These are phyloP conservation scores for Cotesia glomerata DNA, from an alignment of 1,140 invertebrate species.

Conservation along the genomic window DNA sequence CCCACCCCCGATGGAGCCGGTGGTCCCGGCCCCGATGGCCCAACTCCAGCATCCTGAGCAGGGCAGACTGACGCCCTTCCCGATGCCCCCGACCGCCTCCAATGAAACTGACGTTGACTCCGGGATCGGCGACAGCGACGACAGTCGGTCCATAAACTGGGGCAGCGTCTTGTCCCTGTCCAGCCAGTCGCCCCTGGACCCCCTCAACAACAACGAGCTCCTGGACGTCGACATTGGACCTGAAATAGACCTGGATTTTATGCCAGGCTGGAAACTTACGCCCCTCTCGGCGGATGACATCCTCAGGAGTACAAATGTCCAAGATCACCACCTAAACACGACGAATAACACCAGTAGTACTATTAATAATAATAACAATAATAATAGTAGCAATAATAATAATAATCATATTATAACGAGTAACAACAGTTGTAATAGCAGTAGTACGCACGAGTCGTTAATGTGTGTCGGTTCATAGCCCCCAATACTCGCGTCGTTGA, in stretches of 20 bases:
- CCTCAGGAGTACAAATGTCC: conserved; percentile 60
- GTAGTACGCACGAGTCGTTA: conserved; percentile 58
- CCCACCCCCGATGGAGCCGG: conserved; percentile 57
- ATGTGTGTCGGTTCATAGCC: conserved; percentile 64
- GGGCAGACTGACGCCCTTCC: conserved; percentile 71
- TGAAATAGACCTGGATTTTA: conserved; percentile 66
- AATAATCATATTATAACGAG: not conserved
- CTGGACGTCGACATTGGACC: conserved; percentile 67
- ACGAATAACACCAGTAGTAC: conserved; percentile 29
- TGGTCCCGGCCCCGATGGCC: conserved; percentile 56
- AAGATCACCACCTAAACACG: not conserved
- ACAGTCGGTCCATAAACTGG: conserved; percentile 83
- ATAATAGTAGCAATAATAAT: too few relatives aligned
- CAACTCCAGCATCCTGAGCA: conserved; percentile 62
- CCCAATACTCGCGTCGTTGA: conserved; percentile 55
- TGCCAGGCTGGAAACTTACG: conserved; percentile 70
- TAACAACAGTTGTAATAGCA: conserved; percentile 42
- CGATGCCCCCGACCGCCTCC: conserved; percentile 60
- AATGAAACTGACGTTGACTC: conserved; percentile 73
- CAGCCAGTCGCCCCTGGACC: conserved; percentile 82
- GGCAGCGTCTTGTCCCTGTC: conserved; percentile 86
- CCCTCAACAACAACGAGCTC: conserved; percentile 79
- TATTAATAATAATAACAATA: too few relatives aligned
- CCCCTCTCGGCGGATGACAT: conserved; percentile 74
- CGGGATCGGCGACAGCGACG: conserved; percentile 79